Percentiles rank a stretch among this genome's conserved stretches.
Evolutionary conservation across 2,888 invertebrate species (phyloP).

Genomic region (Seladonia tumulorum): DNA sequence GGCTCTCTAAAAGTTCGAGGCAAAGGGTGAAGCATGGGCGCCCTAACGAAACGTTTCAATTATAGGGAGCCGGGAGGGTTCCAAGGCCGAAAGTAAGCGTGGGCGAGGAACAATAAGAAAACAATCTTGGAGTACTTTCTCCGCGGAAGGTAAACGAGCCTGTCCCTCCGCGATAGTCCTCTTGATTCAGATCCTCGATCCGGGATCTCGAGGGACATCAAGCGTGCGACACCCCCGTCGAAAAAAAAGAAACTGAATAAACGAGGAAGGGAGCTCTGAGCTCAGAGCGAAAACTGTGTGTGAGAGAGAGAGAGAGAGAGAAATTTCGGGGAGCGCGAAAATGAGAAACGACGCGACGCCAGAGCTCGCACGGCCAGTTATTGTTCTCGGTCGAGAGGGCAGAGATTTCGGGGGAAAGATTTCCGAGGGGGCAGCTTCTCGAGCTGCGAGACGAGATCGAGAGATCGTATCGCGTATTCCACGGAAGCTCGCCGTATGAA

Average conservation of each 20-base stretch:
- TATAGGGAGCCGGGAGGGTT: neutral
- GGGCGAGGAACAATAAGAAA: constrained; percentile 10
- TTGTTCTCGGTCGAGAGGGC: constrained; percentile 62
- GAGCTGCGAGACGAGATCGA: constrained; percentile 45
- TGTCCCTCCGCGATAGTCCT: neutral
- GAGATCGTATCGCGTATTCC: constrained; percentile 60
- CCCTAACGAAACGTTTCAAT: constrained; percentile 10
- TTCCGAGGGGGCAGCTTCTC: constrained; percentile 48
- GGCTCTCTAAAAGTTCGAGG: neutral
- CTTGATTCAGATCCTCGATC: constrained; percentile 11
- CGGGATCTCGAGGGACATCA: neutral
- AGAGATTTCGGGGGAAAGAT: constrained; percentile 69
- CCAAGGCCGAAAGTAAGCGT: neutral
- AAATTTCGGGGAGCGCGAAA: constrained; percentile 69
- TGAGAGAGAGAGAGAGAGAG: neutral
- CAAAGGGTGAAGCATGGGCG: neutral
- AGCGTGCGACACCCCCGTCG: neutral
- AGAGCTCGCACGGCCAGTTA: constrained; percentile 58
- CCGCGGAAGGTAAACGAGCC: neutral
- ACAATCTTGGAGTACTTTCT: constrained; percentile 13
- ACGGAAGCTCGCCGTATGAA: constrained; percentile 52
- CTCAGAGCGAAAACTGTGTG: neutral
- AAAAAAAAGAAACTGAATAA: constrained; percentile 21
- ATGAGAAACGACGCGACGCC: constrained; percentile 71
- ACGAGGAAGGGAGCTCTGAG: constrained; percentile 22